These are phyloP conservation scores for Globodera ellingtonae DNA, from an alignment of 1,140 invertebrate species.

Conservation along the genomic window DNA sequence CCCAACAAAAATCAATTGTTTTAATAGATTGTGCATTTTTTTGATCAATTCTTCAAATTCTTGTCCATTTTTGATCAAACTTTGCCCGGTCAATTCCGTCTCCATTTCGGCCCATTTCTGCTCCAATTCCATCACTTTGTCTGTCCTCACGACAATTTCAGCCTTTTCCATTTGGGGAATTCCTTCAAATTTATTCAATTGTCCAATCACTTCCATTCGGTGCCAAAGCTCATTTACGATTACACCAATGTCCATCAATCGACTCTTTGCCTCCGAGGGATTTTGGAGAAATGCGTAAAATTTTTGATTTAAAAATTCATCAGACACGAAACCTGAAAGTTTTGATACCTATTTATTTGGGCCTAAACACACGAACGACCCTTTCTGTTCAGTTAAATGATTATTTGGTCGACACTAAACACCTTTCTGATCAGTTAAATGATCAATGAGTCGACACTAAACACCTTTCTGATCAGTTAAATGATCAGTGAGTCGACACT, in stretches of 20 bases:
- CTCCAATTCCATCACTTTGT: not conserved
- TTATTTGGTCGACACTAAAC: too few species aligned
- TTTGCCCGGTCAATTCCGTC: too few species aligned
- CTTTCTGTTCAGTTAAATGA: too few species aligned
- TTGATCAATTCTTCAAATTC: too few species aligned
- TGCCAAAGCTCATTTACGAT: not conserved
- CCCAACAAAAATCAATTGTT: too few species aligned
- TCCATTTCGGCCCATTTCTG: not conserved
- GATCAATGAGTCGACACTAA: not conserved
- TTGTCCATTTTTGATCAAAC: too few species aligned
- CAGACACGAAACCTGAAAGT: not conserved
- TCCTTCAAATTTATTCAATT: conserved; percentile 13
- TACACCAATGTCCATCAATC: not conserved
- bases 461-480: not conserved
- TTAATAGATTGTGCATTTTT: too few species aligned
- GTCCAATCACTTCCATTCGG: not conserved
- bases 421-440: too few species aligned
- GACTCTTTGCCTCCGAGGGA: not conserved
- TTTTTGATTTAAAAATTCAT: not conserved
- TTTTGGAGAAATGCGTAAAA: not conserved
- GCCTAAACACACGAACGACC: too few species aligned
- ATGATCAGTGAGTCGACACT: not conserved
- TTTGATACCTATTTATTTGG: too few species aligned
- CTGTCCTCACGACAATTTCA: not conserved
- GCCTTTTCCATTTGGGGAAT: conserved; percentile 13